Base-by-base conservation (phyloP, 2,888 invertebrate species). In the Dynastes tityus region DNA sequence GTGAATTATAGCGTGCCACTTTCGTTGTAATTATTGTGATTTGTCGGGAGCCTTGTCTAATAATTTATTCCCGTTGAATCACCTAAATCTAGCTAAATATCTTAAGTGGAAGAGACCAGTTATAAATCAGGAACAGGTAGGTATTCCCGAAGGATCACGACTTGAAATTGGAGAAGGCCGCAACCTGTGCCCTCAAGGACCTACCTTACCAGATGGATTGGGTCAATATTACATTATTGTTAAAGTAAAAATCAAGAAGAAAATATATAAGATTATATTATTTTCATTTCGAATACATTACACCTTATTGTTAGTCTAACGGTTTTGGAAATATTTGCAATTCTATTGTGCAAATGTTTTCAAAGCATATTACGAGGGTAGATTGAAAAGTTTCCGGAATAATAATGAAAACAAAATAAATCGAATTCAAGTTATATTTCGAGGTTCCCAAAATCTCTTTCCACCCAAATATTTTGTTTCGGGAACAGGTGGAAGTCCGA, bases 121-220 rank as follows among this genome's bases (percentile, higher is more conserved):
- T 86, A 89, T 88, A 88, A 88, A 88, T 88, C 88, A 88, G 88
- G 88, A 87, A 87, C 87, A 88, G 87, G 88, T 88, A 87, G 86
- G 83, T 85, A 84, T 87, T 87, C 88, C 87, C 67, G 85, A 77
- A 85, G 88, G 88, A 88, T 87, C 85, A 83, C 83, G 85, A 85
- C 86, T 86, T 84, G 85, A 85, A 86, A 87, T 86, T 86, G 87
- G 86, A 85, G 85, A 85, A 86, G 81, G 85, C 87, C 86, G 85
- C 85, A 85, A 85, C 84, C 85, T 37, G 83, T 83, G 82, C 85
- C 85, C 86, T 82, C 85, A 84, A 85, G 87, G 85, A 85, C 85
- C 83, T 82, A 53, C 53, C 53, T 53, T 53, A 53, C 71, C 49
- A 87, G 87, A 88, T 87, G 85, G 86, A 88, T 87, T 85, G 87